Percentiles rank a stretch among this genome's conserved stretches.
Evolutionary conservation across 2,797 vertebrate species (phyloP).

Genomic region (Hylomyscus alleni): DNA sequence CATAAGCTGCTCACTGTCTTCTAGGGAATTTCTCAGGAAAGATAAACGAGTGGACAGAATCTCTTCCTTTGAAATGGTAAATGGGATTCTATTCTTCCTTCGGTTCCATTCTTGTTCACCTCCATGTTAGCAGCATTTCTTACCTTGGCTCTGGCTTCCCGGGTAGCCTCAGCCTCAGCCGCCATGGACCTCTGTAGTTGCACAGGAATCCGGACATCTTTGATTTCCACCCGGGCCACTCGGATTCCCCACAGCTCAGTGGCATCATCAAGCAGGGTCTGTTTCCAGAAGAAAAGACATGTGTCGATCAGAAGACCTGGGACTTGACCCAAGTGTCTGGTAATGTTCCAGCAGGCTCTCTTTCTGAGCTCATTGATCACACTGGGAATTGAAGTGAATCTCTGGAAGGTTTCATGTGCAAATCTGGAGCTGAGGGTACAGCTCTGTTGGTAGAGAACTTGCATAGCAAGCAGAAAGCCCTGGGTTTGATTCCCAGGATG

Average conservation of each 20-base stretch:
- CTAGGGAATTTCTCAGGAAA: background rate
- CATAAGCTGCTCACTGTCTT: background rate
- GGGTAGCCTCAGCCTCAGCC: conserved; percentile 90
- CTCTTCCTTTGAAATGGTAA: background rate
- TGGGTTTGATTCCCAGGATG: background rate
- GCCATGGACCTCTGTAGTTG: conserved; percentile 91
- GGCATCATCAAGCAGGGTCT: conserved; percentile 87
- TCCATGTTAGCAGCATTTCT: background rate
- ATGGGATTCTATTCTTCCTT: too few species aligned
- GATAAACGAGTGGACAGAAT: background rate
- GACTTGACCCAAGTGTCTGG: background rate
- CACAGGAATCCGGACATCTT: conserved; percentile 89
- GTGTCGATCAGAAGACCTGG: background rate
- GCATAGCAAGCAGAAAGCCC: background rate
- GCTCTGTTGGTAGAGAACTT: background rate
- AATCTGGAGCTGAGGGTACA: background rate
- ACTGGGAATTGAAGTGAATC: background rate
- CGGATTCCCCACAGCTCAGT: conserved; percentile 90
- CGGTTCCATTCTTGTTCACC: too few species aligned
- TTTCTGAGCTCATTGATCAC: background rate
- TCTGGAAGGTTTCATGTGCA: background rate
- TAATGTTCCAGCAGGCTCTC: too few species aligned
- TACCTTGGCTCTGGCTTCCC: conserved; percentile 89
- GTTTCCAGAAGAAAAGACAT: conserved; percentile 48
- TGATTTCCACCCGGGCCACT: conserved; percentile 91